phyloP scores from a whole-genome alignment of 2,113 vertebrate genomes.

The Labeo catla region DNA sequence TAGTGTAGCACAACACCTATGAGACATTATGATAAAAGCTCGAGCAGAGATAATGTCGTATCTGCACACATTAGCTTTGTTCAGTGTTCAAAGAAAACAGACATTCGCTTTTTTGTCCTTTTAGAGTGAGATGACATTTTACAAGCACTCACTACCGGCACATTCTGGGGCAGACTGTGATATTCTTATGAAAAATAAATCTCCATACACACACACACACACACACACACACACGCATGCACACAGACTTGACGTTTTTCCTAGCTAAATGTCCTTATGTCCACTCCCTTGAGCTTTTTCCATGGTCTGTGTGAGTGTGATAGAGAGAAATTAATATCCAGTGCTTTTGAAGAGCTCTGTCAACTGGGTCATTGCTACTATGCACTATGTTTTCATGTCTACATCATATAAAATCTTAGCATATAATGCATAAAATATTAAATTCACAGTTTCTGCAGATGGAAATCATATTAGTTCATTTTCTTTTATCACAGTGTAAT shows the following conservation, averaged over 20 bases:
- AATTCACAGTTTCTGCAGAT: not conserved
- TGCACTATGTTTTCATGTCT: not conserved
- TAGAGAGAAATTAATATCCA: constrained; percentile 14
- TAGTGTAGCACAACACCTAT: not conserved
- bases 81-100: constrained; percentile 26
- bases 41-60: constrained; percentile 13
- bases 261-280: not conserved
- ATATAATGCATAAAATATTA: not conserved
- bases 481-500: not conserved
- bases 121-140: not conserved
- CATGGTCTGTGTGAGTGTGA: not conserved
- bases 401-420: not conserved
- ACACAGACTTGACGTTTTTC: not conserved
- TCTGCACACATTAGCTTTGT: constrained; percentile 26
- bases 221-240: no score
- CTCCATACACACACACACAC: not conserved
- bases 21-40: constrained; percentile 46
- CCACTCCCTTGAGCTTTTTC: constrained; percentile 33
- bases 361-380: not conserved
- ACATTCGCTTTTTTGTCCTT: not conserved
- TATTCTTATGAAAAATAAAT: constrained; percentile 29
- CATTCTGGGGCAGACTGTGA: constrained; percentile 14
- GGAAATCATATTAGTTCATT: not conserved
- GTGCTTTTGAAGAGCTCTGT: not conserved
- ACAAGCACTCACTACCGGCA: not conserved